Evolutionary conservation across 35 echinoderm and acorn worm genomes (phyloP).

Genomic region (Ophiothrix spiculata): DNA sequence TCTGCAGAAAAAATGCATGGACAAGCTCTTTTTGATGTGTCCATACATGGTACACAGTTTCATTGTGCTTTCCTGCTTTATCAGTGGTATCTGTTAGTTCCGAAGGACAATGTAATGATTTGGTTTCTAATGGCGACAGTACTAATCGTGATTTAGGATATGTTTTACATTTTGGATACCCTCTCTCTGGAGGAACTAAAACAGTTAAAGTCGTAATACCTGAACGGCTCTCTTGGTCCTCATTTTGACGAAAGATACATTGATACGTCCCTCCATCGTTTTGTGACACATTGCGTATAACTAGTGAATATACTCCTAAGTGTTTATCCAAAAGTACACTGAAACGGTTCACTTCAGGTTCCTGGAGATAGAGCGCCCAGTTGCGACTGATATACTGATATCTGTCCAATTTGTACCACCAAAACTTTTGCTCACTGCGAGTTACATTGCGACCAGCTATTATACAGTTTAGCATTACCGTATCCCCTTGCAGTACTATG

Average conservation of each 20-base stretch:
- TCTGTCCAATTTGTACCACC: slow-evolving; percentile 56
- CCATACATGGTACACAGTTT: slow-evolving; percentile 59
- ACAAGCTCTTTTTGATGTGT: slow-evolving; percentile 23
- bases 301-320: slow-evolving; percentile 53
- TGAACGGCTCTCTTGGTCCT: slow-evolving; percentile 35
- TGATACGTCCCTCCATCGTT: slow-evolving; percentile 48
- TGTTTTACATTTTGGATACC: slow-evolving; percentile 38
- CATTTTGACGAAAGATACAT: slow-evolving; percentile 48
- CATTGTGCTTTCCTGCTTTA: neutral
- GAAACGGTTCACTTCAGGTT: slow-evolving; percentile 12
- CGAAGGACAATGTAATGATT: slow-evolving; percentile 27
- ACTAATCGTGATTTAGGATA: slow-evolving; percentile 54
- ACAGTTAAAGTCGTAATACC: slow-evolving; percentile 44
- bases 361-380: slow-evolving; percentile 19
- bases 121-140: slow-evolving; percentile 25
- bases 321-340: slow-evolving; percentile 43
- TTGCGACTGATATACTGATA: slow-evolving; percentile 45
- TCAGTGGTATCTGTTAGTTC: neutral
- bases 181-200: slow-evolving; percentile 32
- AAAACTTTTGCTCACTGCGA: slow-evolving; percentile 49
- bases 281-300: slow-evolving; percentile 38
- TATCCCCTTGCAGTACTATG: slow-evolving; percentile 53
- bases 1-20: slow-evolving; percentile 62
- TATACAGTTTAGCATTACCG: slow-evolving; percentile 62
- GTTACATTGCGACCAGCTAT: slow-evolving; percentile 33